Base-by-base conservation (phyloP, 1,140 invertebrate species). In the Drosophila subpulchrella region DNA sequence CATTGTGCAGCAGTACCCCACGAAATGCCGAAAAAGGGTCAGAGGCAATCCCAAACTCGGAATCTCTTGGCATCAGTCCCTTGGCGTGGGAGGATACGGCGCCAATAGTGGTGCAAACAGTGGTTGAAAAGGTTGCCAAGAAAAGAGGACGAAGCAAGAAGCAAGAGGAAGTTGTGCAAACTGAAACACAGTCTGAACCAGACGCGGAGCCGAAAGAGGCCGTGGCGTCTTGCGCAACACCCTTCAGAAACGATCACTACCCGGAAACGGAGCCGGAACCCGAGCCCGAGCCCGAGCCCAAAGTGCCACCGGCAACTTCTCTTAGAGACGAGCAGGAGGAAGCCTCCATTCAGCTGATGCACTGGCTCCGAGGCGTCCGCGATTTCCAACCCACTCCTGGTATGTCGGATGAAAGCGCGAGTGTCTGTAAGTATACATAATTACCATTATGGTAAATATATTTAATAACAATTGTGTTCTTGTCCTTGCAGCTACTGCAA, bases 1-100 rank as follows among this genome's bases (percentile, higher is more conserved):
- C 79, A 11, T n/a, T 77, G 6, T 67, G 27, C 53, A 74, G 61
- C 11, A 81, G 78, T 46, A 82, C 79, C 4, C 74, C 78, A 6
- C 34, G 38, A 13, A 56, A 34, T 57, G 10, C 36, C 0, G 44
- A 38, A 6, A 20, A 30, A 2, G 3, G 11, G 3, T 7, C 34
- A 0, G 47, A 36, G 10, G 30, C 10, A 2, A 41, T 46, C 3
- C 38, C 38, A 6, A 11, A 46, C 7, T 58, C 51, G 3, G 53
- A 24, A 10, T 36, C 47, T 3, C 61, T 71, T 5, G 67, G 50
- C n/a, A 0, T 65, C 6, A 56, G 11, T 5, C 24, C 36, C 8
- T 7, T 61, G 36, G 15, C 27, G 6, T 59, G 44, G 57, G 44
- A 65, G 4, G 60, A 66, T 5, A 39, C 27, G 27, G 27, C 27